These are phyloP conservation scores for Harpegnathos saltator DNA, from an alignment of 1,140 invertebrate species.

Conservation along the genomic window DNA sequence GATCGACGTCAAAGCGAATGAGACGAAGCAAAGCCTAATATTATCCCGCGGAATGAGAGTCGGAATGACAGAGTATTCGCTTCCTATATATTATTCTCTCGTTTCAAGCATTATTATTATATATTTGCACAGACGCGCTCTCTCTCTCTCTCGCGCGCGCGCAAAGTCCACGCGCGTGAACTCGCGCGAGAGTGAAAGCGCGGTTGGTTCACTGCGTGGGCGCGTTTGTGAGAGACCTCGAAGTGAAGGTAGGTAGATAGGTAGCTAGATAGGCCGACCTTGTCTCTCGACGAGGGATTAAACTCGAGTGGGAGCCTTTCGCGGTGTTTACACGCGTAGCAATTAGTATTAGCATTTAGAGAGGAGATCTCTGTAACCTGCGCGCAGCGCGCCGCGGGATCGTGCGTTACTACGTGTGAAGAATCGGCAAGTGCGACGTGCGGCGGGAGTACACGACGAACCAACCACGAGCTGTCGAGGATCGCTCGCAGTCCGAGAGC, in stretches of 20 bases:
- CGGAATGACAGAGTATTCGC: not conserved
- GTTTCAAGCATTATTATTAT: constrained; percentile 1
- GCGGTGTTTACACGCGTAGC: constrained; percentile 61
- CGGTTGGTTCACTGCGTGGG: not conserved
- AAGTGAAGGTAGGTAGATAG: not conserved
- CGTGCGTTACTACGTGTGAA: constrained; percentile 13
- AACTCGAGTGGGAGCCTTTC: constrained; percentile 49
- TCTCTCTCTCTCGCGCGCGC: not conserved
- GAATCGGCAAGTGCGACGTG: constrained; percentile 8
- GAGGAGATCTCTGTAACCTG: constrained; percentile 17
- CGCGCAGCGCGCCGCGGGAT: not conserved
- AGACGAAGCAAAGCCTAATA: no score
- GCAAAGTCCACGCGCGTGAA: not conserved
- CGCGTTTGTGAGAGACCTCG: constrained; percentile 32
- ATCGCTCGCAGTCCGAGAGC: not conserved
- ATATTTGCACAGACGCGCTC: constrained; percentile 26
- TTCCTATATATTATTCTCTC: not conserved
- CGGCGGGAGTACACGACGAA: not conserved
- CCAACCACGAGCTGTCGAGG: not conserved
- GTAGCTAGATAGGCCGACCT: constrained; percentile 13
- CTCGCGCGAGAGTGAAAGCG: constrained; percentile 50
- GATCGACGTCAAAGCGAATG: no score
- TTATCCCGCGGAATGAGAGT: not conserved
- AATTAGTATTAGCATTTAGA: constrained; percentile 62
- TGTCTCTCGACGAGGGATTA: constrained; percentile 55